These are phyloP conservation scores for Centropus unirufus DNA, from an alignment of 2,113 vertebrate species.

Conservation along the genomic window DNA sequence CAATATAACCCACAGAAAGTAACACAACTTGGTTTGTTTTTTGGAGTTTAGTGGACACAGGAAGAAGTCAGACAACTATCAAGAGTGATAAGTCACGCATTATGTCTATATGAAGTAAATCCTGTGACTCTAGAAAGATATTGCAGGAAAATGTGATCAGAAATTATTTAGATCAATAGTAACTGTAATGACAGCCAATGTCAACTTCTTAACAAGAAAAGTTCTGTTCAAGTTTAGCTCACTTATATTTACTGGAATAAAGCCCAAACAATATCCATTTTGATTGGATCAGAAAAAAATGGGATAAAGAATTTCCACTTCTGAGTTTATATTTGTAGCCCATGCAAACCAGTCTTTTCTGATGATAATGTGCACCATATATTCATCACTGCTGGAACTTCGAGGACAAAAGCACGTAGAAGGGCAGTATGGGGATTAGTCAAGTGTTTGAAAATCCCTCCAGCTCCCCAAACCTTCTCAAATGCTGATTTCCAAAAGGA, in stretches of 20 bases:
- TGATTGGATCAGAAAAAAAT: constrained; percentile 17
- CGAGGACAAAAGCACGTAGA: background rate
- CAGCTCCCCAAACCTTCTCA: background rate
- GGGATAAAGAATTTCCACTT: background rate
- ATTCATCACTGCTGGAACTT: background rate
- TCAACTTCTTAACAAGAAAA: background rate
- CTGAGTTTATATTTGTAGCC: background rate
- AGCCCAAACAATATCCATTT: background rate
- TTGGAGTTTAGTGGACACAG: constrained; percentile 17
- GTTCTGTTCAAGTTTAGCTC: background rate
- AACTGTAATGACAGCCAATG: background rate
- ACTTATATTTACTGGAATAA: background rate
- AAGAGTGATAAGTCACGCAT: background rate
- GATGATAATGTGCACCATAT: background rate
- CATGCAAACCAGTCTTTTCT: background rate
- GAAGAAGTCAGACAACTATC: background rate
- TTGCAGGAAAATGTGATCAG: background rate
- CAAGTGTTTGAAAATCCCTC: background rate
- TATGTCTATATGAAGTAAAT: constrained; percentile 4
- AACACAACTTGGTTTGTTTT: background rate
- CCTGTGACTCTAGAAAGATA: background rate
- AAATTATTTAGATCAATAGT: background rate
- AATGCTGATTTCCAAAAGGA: background rate
- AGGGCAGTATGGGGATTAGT: background rate
- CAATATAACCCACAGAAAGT: constrained; percentile 14